Evolutionary conservation across 2,113 vertebrate genomes (phyloP), one percentile per base, ranked within the genome.

Genomic region (pig (Sus scrofa)): DNA sequence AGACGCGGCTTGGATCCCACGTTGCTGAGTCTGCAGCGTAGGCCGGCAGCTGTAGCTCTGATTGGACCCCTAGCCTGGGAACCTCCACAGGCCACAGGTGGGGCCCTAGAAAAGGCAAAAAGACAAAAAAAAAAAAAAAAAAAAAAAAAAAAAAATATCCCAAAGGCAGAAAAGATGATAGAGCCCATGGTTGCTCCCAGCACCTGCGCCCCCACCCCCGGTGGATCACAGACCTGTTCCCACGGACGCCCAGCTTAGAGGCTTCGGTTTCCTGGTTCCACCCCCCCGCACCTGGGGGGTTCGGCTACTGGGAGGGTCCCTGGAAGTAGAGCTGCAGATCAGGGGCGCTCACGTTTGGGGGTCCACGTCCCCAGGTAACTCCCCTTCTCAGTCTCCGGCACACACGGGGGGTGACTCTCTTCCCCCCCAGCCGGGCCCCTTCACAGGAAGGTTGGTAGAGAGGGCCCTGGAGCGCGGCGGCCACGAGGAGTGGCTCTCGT

Each of bases 341-440:
- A 8, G 27, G 26, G 39, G 39, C 54, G 26, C 18, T 56, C 56
- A 10, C 5, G 12, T 32, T 22, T 30, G 9, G 24, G 16, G 54
- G 77, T 14, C 12, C 10, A 14, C 9, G 7, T 24, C 5, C n/a
- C 70, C 54, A 13, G 3, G 0, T 26, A 34, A 37, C 44, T 50
- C 18, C 32, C 34, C 27, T 12, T 32, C 39, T 14, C 7, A 15
- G 37, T 20, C 63, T 34, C 81, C 11, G 20, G 58, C 9, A 74
- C n/a, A 18, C 58, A 5, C 65, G 0, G 27, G n/a, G 11, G 39
- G 32, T 6, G 1, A 30, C 30, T 54, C 20, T 24, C 2, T 4
- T 12, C 34, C 20, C 30, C 62, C 16, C 27, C 2, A 6, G 12
- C 7, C 1, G 0, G 19, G n/a, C 39, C 18, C 0, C n/a, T 3